Conservation (phyloP, 1,140 invertebrate genomes). For the Elymnias hypermnestra region DNA sequence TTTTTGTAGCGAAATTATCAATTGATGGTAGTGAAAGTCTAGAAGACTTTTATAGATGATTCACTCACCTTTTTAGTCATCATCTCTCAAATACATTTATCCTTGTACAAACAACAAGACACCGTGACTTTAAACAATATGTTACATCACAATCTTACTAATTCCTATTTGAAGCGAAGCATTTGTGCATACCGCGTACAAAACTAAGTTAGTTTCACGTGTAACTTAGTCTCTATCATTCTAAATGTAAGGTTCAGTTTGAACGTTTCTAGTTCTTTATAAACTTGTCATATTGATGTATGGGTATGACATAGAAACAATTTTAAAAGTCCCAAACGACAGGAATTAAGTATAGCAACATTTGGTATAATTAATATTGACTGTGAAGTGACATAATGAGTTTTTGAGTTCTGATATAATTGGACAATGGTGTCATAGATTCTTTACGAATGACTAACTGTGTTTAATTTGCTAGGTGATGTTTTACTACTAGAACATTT, state of each 20-base stretch:
- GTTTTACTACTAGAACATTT: too few relatives aligned
- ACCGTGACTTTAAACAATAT: conserved; percentile 21
- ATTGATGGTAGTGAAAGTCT: too few relatives aligned
- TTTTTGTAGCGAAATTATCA: too few relatives aligned
- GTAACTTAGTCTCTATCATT: not conserved
- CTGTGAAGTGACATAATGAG: conserved; percentile 30
- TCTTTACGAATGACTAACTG: not conserved
- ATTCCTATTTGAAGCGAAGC: conserved; percentile 23
- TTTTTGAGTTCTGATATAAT: conserved; percentile 26
- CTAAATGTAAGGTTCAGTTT: conserved; percentile 4
- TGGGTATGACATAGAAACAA: conserved; percentile 25
- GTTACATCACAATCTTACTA: conserved; percentile 22
- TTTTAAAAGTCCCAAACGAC: conserved; percentile 30
- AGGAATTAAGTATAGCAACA: conserved; percentile 30
- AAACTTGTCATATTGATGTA: conserved; percentile 21
- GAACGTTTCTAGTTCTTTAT: not conserved
- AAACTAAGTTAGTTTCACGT: not conserved
- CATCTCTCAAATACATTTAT: conserved; percentile 11
- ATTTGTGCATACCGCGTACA: conserved; percentile 13
- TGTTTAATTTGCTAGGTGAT: not conserved
- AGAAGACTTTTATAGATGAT: too few relatives aligned
- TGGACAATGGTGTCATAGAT: conserved; percentile 25
- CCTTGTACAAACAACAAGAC: conserved; percentile 18
- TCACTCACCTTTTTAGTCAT: not conserved
- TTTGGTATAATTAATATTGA: conserved; percentile 31